Evolutionary conservation across 2,888 invertebrate species (phyloP).

Genomic region (Lepidochrysops patricia): DNA sequence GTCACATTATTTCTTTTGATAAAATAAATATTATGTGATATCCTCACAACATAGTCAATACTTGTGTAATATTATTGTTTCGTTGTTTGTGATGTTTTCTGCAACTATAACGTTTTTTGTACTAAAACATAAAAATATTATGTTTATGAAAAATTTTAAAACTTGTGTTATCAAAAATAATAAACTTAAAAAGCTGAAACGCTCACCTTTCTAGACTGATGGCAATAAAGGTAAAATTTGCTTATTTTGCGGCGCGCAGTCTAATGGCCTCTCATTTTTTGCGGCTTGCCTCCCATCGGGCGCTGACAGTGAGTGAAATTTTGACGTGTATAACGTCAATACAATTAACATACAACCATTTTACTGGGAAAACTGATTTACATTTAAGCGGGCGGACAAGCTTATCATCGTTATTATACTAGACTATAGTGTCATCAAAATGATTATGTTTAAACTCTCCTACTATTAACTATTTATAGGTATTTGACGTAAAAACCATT

Average conservation of each 20-base stretch:
- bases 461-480: no score
- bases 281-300: conserved; percentile 26
- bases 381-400: background rate
- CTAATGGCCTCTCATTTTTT: conserved; percentile 32
- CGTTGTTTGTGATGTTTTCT: no score
- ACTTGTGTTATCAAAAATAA: conserved; percentile 24
- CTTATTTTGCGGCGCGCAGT: conserved; percentile 30
- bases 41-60: no score
- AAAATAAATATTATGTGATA: no score
- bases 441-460: no score
- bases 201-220: conserved; percentile 28
- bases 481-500: no score
- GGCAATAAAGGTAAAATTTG: conserved; percentile 30
- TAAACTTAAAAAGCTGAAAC: conserved; percentile 31
- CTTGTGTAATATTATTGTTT: no score
- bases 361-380: background rate
- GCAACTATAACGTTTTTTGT: background rate
- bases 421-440: no score
- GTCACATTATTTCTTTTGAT: no score
- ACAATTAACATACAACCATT: conserved; percentile 11
- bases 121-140: background rate
- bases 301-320: conserved; percentile 27
- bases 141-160: background rate
- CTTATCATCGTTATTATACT: no score
- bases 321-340: conserved; percentile 24